Evolutionary conservation across 1,140 invertebrate genomes (phyloP), one percentile per base, ranked within the genome.

Genomic region (Brachionus sp.): DNA sequence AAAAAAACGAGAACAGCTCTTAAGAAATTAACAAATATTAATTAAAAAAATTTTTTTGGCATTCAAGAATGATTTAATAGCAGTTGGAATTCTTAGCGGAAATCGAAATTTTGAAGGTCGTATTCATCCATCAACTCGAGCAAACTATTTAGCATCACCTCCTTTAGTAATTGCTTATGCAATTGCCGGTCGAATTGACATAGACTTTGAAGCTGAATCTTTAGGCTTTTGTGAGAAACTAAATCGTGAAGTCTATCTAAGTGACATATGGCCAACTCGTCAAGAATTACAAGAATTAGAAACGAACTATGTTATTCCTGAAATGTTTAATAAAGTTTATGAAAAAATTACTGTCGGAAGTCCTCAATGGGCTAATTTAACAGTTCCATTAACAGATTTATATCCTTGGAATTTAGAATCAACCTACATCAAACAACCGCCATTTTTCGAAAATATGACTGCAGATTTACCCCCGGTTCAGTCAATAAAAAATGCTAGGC

Each of bases 291-390:
- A 96, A 86, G 91, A 91, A 16, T 93, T 98, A 0, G 97, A 98
- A 87, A 92, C 93, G 84, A 90, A 94, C 87, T 92, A 93, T 87
- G 96, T 99, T 2, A 95, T 98, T 70, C 96, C 96, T 0, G 93
- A 95, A n/a, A 98, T 98, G 95, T 98, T 98, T 88, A 92, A 93
- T 86, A 95, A 98, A 90, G 95, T 96, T n/a, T 97, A 97, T 86
- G 91, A 91, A 5, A 94, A 87, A 84, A 90, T 91, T 77, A 85
- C 88, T 82, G 88, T 88, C 78, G 96, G 97, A 1, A 97, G 94
- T 19, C 87, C 91, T 0, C 92, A 92, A 44, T 99, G 97, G 97
- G 94, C 95, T 86, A 88, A 90, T 0, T 89, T 99, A 53, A 87
- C 92, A 7, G 94, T 94, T 19, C 94, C 95, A 0, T 91, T 92